Conservation (phyloP, 35 echinoderm and acorn worm genomes). For the Apostichopus japonicus region DNA sequence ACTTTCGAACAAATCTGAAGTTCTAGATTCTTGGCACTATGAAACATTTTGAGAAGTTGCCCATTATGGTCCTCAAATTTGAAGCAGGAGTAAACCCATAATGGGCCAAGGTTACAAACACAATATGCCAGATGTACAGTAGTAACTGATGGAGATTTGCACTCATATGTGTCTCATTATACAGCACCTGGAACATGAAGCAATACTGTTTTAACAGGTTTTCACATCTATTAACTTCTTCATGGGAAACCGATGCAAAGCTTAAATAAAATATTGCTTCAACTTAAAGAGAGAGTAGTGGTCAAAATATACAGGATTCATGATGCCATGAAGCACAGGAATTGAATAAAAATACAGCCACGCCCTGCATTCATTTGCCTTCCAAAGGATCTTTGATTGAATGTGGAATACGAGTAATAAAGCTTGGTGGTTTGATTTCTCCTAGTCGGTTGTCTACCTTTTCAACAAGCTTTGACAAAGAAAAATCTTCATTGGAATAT, state of each 20-base stretch:
- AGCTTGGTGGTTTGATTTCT: slow-evolving; percentile 38
- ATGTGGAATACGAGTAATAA: background rate
- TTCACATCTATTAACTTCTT: background rate
- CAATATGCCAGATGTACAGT: background rate
- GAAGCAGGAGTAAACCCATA: slow-evolving; percentile 1
- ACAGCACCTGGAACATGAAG: slow-evolving; percentile 1
- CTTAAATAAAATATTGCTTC: background rate
- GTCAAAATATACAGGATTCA: slow-evolving; percentile 23
- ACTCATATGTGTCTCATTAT: slow-evolving; percentile 14
- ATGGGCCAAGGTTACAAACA: background rate
- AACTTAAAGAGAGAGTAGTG: slow-evolving; percentile 20
- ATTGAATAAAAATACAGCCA: slow-evolving; percentile 45
- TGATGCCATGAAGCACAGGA: slow-evolving; percentile 8
- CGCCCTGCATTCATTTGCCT: slow-evolving; percentile 43
- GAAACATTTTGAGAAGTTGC: background rate
- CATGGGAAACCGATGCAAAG: background rate
- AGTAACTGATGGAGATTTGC: background rate
- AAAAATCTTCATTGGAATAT: background rate
- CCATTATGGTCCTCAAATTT: slow-evolving; percentile 23
- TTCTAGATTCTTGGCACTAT: background rate
- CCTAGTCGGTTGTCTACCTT: background rate
- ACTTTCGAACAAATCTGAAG: background rate
- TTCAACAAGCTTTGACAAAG: background rate
- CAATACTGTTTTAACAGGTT: background rate
- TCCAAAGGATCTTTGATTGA: background rate